Evolutionary conservation across 2,113 vertebrate genomes (phyloP).

Genomic region (Microcebus tavaratra): DNA sequence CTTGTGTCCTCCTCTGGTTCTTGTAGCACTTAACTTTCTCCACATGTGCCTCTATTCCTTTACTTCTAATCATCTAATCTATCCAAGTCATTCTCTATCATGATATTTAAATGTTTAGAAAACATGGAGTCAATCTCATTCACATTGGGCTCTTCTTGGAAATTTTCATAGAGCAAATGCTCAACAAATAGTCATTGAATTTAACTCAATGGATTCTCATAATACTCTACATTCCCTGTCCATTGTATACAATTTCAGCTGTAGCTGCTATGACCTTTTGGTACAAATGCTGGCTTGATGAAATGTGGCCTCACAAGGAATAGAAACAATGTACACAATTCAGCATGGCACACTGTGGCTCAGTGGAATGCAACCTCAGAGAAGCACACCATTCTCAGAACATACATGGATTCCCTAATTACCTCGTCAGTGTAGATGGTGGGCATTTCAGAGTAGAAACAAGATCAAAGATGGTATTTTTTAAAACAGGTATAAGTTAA

Average conservation of each 20-base stretch:
- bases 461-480: neutral
- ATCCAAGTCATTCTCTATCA: neutral
- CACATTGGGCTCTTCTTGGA: neutral
- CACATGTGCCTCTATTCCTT: neutral
- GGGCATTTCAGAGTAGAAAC: neutral
- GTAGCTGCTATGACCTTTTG: conserved; percentile 44
- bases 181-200: conserved; percentile 16
- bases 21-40: neutral
- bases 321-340: conserved; percentile 38
- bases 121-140: neutral
- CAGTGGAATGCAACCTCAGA: neutral
- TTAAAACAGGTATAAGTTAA: neutral
- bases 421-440: neutral
- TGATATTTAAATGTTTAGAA: neutral
- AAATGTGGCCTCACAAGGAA: neutral
- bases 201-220: neutral
- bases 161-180: neutral
- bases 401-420: too few species aligned
- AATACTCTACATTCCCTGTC: conserved; percentile 21
- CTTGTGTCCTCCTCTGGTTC: neutral
- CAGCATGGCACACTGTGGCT: neutral
- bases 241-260: conserved; percentile 30
- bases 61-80: neutral
- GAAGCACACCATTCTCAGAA: neutral
- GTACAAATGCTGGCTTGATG: neutral